Percentiles rank a stretch among this genome's conserved stretches.
Conservation (phyloP, 2,888 invertebrate genomes). For the Stomorhina lunata region DNA sequence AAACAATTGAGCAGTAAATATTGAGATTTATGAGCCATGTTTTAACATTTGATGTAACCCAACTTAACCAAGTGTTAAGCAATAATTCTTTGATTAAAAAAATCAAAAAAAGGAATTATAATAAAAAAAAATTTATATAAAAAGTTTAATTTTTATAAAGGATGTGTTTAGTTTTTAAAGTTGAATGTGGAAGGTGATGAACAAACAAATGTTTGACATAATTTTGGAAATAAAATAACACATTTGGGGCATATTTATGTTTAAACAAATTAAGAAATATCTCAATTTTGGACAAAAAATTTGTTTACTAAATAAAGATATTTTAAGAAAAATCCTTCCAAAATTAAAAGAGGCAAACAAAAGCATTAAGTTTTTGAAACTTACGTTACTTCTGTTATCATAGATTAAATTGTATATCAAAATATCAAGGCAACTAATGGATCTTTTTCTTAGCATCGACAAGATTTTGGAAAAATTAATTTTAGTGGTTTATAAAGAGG, state of each 20-base stretch:
- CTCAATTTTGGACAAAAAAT: too few relatives aligned
- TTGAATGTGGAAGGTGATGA: slow-evolving; percentile 37
- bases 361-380: too few relatives aligned
- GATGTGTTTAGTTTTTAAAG: not conserved
- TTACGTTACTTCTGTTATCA: too few relatives aligned
- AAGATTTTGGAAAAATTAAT: too few relatives aligned
- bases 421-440: too few relatives aligned
- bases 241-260: slow-evolving; percentile 30
- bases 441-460: too few relatives aligned
- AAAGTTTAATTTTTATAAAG: not conserved
- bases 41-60: slow-evolving; percentile 76
- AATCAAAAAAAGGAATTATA: not conserved
- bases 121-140: slow-evolving; percentile 1
- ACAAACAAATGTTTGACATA: slow-evolving; percentile 60
- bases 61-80: slow-evolving; percentile 63
- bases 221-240: slow-evolving; percentile 32
- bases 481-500: too few relatives aligned
- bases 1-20: slow-evolving; percentile 76
- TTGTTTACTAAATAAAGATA: too few relatives aligned
- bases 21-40: slow-evolving; percentile 77
- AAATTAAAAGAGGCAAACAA: too few relatives aligned
- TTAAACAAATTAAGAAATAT: not conserved
- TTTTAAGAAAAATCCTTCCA: too few relatives aligned
- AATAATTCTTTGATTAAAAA: slow-evolving; percentile 59
- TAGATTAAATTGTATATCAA: too few relatives aligned